These are phyloP conservation scores for Orthosia gracilis DNA, from an alignment of 2,888 invertebrate species.

Conservation along the genomic window DNA sequence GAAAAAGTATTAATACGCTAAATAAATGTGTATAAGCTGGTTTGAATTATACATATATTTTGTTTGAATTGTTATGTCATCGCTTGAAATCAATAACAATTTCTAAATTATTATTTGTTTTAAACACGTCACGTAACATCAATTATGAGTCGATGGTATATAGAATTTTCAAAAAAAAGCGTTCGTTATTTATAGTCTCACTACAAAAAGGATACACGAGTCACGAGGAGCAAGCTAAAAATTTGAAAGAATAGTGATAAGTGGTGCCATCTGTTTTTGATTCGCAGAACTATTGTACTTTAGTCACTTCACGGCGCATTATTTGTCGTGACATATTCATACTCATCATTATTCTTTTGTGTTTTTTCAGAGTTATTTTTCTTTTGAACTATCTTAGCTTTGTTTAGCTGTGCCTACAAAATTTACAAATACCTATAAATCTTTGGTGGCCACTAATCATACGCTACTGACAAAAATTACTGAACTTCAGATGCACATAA, in stretches of 20 bases:
- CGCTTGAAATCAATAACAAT: no score
- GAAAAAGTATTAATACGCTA: neutral
- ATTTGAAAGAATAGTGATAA: neutral
- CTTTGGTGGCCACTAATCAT: neutral
- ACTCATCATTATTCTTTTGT: neutral
- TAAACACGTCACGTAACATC: neutral
- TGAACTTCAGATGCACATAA: no score
- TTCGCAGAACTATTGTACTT: slow-evolving; percentile 7
- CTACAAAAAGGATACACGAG: no score
- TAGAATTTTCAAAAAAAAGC: neutral
- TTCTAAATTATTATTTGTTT: neutral
- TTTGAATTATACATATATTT: no score
- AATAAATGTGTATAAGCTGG: no score
- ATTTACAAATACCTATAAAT: no score
- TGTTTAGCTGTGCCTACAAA: neutral
- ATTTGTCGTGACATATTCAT: neutral
- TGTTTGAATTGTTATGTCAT: no score
- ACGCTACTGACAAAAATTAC: no score
- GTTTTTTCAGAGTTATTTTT: neutral
- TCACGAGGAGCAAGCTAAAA: neutral
- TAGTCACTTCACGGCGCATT: neutral
- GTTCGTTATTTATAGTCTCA: no score
- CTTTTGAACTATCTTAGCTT: neutral
- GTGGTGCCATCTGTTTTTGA: slow-evolving; percentile 38
- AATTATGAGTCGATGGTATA: no score